Percentiles rank a stretch among this genome's conserved stretches.
These are phyloP conservation scores for Ptiloglossa arizonensis DNA, from an alignment of 1,140 invertebrate genomes.

Conservation along the genomic window DNA sequence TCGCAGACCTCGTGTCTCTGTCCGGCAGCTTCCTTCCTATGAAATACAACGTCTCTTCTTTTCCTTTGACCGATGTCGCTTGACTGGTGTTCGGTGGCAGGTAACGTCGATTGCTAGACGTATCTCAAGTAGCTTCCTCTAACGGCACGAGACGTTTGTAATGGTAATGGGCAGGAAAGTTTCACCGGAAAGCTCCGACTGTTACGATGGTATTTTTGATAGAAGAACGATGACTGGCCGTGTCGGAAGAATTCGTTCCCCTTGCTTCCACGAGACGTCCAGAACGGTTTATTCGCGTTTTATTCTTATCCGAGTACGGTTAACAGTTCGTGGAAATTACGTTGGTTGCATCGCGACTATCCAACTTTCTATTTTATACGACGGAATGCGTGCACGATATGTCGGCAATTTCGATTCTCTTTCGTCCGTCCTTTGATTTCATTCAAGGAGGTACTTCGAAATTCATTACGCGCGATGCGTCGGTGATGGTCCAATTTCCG, in stretches of 20 bases:
- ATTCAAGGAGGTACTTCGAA: too few relatives aligned
- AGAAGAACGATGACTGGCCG: neutral
- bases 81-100: constrained; percentile 59
- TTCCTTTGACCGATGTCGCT: constrained; percentile 40
- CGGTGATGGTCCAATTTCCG: too few relatives aligned
- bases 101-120: constrained; percentile 43
- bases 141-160: constrained; percentile 4
- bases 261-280: neutral
- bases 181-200: neutral
- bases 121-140: constrained; percentile 44
- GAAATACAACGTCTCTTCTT: constrained; percentile 11
- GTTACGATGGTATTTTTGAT: constrained; percentile 17
- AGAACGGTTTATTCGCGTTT: too few relatives aligned
- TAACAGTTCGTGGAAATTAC: too few relatives aligned
- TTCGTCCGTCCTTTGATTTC: too few relatives aligned
- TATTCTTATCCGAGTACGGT: too few relatives aligned
- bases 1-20: constrained; percentile 38
- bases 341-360: neutral
- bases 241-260: neutral
- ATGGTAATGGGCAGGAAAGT: constrained; percentile 28
- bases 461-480: too few relatives aligned
- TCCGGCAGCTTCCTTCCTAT: constrained; percentile 24
- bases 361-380: neutral
- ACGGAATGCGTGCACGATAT: too few relatives aligned
- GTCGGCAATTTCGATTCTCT: too few relatives aligned